Base-by-base conservation (phyloP, 2,113 vertebrate genomes). In the Fregetta grallaria region DNA sequence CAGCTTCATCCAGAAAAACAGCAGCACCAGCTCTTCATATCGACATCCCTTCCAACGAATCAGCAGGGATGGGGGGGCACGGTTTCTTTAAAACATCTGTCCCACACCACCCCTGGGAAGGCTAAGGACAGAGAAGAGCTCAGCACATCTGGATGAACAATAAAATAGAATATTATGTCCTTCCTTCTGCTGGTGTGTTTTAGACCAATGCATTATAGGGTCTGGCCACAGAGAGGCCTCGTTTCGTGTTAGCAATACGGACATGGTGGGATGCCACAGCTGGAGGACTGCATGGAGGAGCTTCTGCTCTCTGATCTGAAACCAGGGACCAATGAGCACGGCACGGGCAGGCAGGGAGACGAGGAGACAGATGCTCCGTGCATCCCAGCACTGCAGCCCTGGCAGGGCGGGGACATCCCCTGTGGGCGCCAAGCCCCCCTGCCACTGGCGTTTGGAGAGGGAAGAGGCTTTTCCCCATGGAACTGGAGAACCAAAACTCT, bases 281-380 rank as follows among this genome's bases (percentile, higher is more conserved):
- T 61, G 70, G 13, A 72, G 67, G 21, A 26, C 62, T 13, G 10
- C 6, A 15, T 13, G 52, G 40, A 86, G 55, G 19, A 53, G 50
- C 49, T 74, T 73, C 71, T 80, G 68, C 66, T 58, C 26, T 36
- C 61, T 9, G 26, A 58, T 62, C 53, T 1, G 13, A 87, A 42
- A 61, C 49, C 59, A 34, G 50, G 49, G 50, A 15, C 32, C 16
- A 83, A 50, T 1, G 3, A 68, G 22, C 23, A 11, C 0, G 3
- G 30, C 8, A 15, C 0, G 1, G 75, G 42, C 1, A 3, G 65
- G 72, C 45, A 0, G 1, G 36, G 52, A 61, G 49, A 23, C 1
- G 10, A 77, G 65, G 38, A 94, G 55, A 32, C n/a, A 91, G 74
- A 79, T 80, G 75, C 22, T 92, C 30, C 13, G 2, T 10, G 29